Evolutionary conservation across 1,140 invertebrate genomes (phyloP).

Genomic region (Spodoptera litura): DNA sequence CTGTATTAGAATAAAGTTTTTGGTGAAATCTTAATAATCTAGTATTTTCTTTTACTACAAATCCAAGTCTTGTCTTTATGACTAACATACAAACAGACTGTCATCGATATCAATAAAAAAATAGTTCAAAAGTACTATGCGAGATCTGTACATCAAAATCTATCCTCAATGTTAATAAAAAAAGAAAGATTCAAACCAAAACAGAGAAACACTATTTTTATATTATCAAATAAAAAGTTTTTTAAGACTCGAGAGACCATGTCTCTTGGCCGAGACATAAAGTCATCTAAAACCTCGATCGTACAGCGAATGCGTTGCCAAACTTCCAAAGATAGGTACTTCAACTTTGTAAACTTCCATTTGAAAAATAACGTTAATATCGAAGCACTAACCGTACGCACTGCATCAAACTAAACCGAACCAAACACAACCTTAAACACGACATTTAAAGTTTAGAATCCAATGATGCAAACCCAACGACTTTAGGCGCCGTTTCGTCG

Average conservation of each 20-base stretch:
- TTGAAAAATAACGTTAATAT: conserved; percentile 47
- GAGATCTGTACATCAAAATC: too few species aligned
- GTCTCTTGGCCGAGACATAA: conserved; percentile 27
- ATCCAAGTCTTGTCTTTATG: too few species aligned
- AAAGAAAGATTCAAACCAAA: too few species aligned
- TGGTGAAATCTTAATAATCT: too few species aligned
- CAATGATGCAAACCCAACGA: conserved; percentile 11
- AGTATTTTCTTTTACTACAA: too few species aligned
- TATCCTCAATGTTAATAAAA: too few species aligned
- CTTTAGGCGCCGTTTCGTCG: conserved; percentile 45
- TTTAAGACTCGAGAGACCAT: conserved; percentile 7
- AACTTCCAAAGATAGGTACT: conserved; percentile 40
- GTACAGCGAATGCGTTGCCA: conserved; percentile 35
- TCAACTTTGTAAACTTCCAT: conserved; percentile 39
- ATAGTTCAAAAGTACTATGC: too few species aligned
- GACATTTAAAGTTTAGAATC: conserved; percentile 38
- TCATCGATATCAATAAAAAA: too few species aligned
- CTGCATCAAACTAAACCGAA: conserved; percentile 32
- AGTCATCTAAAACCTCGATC: conserved; percentile 17
- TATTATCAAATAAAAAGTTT: conserved; percentile 9
- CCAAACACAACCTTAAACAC: conserved; percentile 29
- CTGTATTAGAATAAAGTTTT: background rate
- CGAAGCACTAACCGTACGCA: conserved; percentile 38
- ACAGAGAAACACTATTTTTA: too few species aligned
- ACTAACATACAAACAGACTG: too few species aligned